phyloP scores from a whole-genome alignment of 2,888 invertebrate species.

The Drosophila tanythrix region DNA sequence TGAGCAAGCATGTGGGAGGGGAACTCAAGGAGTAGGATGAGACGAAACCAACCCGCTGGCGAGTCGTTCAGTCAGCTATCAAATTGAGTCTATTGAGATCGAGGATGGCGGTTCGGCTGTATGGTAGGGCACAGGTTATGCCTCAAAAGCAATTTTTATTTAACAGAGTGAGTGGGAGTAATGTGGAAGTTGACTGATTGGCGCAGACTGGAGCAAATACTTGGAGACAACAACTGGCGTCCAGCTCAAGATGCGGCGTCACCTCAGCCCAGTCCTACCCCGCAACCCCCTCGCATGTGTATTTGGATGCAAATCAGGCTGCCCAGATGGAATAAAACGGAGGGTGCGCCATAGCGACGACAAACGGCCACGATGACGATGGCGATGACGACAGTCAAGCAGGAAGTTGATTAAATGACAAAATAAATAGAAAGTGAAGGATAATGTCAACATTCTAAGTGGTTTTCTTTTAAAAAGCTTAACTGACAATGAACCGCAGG shows the following conservation, averaged over 20 bases:
- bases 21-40: not conserved
- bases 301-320: constrained; percentile 75
- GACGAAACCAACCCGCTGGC: constrained; percentile 9
- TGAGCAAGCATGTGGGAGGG: constrained; percentile 49
- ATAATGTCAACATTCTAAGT: constrained; percentile 83
- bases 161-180: constrained; percentile 18
- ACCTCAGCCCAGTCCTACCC: not conserved
- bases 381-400: constrained; percentile 52
- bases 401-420: constrained; percentile 82
- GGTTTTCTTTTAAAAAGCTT: constrained; percentile 80
- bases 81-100: constrained; percentile 63
- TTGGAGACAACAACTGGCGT: constrained; percentile 34
- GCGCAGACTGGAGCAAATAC: constrained; percentile 64
- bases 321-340: constrained; percentile 5
- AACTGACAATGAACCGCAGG: constrained; percentile 80
- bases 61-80: constrained; percentile 59
- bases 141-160: constrained; percentile 74
- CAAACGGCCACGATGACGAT: constrained; percentile 17
- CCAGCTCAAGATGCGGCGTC: constrained; percentile 20
- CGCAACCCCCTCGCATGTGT: not conserved
- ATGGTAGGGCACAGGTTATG: constrained; percentile 66
- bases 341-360: constrained; percentile 42
- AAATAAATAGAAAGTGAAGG: constrained; percentile 80
- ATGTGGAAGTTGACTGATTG: constrained; percentile 65
- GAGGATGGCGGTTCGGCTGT: constrained; percentile 12